Evolutionary conservation across 2,113 vertebrate genomes (phyloP), one percentile per base, ranked within the genome.

Genomic region (Hyaena hyaena): DNA sequence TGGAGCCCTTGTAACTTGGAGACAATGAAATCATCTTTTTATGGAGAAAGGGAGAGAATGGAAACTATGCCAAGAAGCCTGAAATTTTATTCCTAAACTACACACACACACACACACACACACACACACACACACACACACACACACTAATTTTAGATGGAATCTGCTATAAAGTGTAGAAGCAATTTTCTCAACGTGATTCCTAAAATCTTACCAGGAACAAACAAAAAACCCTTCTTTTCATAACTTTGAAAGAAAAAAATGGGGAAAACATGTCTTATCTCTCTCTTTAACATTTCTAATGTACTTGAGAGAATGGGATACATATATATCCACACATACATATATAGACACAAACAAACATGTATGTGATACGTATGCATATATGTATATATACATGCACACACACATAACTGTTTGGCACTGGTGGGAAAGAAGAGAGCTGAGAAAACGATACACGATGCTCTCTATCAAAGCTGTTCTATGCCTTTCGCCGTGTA

Each of bases 51-150:
- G 0, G 10, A 92, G n/a, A 71, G 23, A 65, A 95, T 48, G 82
- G 21, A 85, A 95, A 95, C 87, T 85, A 71, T 33, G 31, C n/a
- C 45, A 82, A 80, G 61, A 94, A 81, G 39, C 8, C 48, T 95
- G 65, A 85, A 89, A 33, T 33, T 82, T 74, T 95, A 88, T 94
- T 89, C 90, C 83, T 94, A 35, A 73, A 50, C 33, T 4, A 65
- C 28, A 53, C 58, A 74, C 21, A 61, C 58, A 61, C 58, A 61
- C 55, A 58, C 55, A 58, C 55, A 55, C 55, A 61, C 58, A 61
- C 58, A 61, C 55, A 58, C 55, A 58, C 55, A 55, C 55, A 58
- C 58, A 61, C 21, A 61, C 63, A 65, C 63, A 65, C 26, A 65
- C 63, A 31, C 10, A 96, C 93, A 74, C 45, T 92, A 24, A 7